Percentiles rank a stretch among this genome's conserved stretches.
These are phyloP conservation scores for Pinctada fucata DNA, from an alignment of 2,888 invertebrate species.

Conservation along the genomic window DNA sequence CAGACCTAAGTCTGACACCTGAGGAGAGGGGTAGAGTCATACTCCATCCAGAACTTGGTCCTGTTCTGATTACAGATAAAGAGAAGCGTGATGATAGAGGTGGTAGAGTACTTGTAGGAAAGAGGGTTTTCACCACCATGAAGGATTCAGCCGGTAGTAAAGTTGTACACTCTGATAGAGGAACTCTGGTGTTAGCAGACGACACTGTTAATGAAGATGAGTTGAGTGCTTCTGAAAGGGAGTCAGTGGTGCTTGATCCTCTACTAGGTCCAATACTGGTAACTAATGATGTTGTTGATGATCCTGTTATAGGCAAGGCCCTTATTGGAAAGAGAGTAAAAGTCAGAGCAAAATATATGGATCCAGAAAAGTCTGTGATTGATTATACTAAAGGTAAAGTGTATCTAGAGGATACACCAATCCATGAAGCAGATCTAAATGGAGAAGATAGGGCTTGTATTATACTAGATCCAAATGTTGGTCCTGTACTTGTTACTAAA, in stretches of 20 bases:
- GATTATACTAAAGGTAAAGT: background rate
- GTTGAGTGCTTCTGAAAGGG: background rate
- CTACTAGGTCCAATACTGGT: slow-evolving; percentile 1
- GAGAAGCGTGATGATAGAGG: background rate
- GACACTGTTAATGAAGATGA: background rate
- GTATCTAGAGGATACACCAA: background rate
- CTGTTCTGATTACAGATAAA: background rate
- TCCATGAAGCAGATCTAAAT: background rate
- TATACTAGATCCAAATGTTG: background rate
- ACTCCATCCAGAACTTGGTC: slow-evolving; percentile 2
- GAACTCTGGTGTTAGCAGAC: background rate
- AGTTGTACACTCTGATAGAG: background rate
- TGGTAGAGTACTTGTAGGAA: slow-evolving; percentile 7
- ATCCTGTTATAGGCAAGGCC: background rate
- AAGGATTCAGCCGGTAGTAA: background rate
- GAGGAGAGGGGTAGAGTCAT: background rate
- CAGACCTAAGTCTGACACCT: background rate
- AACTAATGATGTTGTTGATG: background rate
- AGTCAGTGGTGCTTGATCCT: slow-evolving; percentile 1
- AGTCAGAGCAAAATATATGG: background rate
- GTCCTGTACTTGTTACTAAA: slow-evolving; percentile 7
- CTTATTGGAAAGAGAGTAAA: background rate
- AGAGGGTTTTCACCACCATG: background rate
- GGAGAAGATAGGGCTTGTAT: background rate
- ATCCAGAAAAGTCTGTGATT: background rate